These are phyloP conservation scores for Myiotriccus ornatus DNA, from an alignment of 2,797 vertebrate genomes.

Conservation along the genomic window DNA sequence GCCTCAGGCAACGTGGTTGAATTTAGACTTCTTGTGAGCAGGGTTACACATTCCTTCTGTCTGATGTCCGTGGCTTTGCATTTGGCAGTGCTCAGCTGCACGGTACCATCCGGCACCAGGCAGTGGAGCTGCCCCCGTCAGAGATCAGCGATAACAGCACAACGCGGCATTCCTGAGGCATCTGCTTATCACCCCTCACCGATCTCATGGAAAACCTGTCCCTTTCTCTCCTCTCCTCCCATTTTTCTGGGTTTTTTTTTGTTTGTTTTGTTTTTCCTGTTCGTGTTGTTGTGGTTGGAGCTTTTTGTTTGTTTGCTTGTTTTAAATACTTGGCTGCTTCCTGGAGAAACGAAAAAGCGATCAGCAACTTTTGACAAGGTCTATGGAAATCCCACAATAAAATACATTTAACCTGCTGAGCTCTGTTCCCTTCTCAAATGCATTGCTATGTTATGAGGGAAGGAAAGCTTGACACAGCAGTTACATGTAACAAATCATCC, in stretches of 20 bases:
- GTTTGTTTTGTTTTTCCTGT: not conserved
- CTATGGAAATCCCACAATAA: not conserved
- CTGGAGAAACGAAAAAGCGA: not conserved
- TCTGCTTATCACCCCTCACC: not conserved
- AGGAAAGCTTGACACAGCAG: not conserved
- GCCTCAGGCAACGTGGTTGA: not conserved
- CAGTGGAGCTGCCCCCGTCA: fast-evolving
- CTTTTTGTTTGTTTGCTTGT: not conserved
- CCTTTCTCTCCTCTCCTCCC: not conserved
- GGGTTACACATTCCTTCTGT: not conserved
- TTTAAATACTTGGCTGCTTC: not conserved
- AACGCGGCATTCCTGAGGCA: not conserved
- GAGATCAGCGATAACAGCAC: not conserved
- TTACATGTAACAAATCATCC: not conserved
- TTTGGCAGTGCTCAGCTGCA: not conserved
- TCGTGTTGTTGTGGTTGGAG: not conserved
- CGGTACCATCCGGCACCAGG: not conserved
- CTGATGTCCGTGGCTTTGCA: not conserved
- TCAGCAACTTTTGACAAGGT: not conserved
- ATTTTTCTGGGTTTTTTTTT: not conserved
- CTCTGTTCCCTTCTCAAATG: not conserved
- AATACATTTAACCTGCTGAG: not conserved
- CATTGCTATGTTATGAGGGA: not conserved
- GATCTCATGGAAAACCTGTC: not conserved
- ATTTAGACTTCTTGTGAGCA: not conserved